Evolutionary conservation across 2,113 vertebrate genomes (phyloP).

Genomic region (Tiliqua scincoides): DNA sequence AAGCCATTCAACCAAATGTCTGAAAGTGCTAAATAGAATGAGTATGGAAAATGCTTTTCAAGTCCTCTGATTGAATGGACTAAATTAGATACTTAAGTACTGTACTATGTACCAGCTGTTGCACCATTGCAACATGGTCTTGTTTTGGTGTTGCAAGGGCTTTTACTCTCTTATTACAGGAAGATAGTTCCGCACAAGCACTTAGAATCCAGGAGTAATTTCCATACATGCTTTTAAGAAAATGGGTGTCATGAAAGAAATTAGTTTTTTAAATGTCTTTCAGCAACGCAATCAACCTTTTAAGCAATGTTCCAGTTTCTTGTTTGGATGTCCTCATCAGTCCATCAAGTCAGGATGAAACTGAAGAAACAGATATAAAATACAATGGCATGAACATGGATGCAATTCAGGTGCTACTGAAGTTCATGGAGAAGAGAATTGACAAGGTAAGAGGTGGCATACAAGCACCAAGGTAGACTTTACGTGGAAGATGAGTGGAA

Average conservation of each 20-base stretch:
- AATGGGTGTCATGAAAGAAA: constrained; percentile 50
- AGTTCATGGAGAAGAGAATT: constrained; percentile 97
- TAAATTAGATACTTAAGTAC: neutral
- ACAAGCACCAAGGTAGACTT: neutral
- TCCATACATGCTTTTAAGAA: constrained; percentile 45
- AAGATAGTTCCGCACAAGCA: neutral
- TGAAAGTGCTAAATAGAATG: neutral
- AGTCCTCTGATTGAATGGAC: neutral
- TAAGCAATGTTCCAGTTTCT: constrained; percentile 94
- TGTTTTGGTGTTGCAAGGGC: neutral
- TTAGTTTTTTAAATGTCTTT: constrained; percentile 72
- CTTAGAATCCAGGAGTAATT: neutral
- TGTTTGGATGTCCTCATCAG: constrained; percentile 93
- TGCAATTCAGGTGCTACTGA: constrained; percentile 86
- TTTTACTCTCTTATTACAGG: neutral
- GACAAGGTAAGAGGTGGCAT: constrained; percentile 87
- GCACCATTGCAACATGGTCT: neutral
- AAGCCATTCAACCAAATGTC: neutral
- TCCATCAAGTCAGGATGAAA: constrained; percentile 83
- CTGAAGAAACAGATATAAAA: constrained; percentile 77
- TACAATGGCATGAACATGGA: constrained; percentile 93
- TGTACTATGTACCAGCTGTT: neutral
- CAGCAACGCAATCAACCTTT: constrained; percentile 95
- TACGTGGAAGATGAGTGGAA: neutral
- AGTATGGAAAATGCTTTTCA: neutral